phyloP scores from a whole-genome alignment of 2,888 invertebrate species.

The Drosophila helvetica region DNA sequence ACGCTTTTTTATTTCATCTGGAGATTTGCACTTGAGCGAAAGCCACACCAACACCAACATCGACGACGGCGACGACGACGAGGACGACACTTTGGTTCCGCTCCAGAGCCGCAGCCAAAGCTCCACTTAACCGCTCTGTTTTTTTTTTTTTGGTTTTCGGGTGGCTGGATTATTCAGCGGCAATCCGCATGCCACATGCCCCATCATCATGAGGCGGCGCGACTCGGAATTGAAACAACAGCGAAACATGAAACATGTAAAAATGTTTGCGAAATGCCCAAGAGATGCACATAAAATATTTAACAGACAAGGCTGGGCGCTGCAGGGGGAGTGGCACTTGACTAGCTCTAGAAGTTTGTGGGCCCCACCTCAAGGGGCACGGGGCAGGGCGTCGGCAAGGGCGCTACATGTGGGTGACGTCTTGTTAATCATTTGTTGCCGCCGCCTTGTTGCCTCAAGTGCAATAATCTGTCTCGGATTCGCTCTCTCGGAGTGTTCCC shows the following conservation, averaged over 20 bases:
- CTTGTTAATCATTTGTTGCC: slow-evolving; percentile 75
- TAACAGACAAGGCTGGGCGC: slow-evolving; percentile 64
- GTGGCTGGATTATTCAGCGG: slow-evolving; percentile 72
- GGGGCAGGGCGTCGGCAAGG: no score
- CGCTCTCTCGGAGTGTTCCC: slow-evolving; percentile 3
- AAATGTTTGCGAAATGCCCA: slow-evolving; percentile 79
- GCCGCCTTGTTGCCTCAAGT: slow-evolving; percentile 14
- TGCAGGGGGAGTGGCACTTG: slow-evolving; percentile 6
- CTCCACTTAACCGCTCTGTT: slow-evolving; percentile 35
- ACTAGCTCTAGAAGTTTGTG: slow-evolving; percentile 20
- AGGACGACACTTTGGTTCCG: slow-evolving; percentile 74
- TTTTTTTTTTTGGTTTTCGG: slow-evolving; percentile 1
- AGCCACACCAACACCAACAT: slow-evolving; percentile 33
- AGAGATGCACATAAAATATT: slow-evolving; percentile 83
- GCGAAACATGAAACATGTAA: slow-evolving; percentile 56
- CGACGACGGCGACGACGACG: slow-evolving; percentile 39
- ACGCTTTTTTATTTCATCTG: slow-evolving; percentile 73
- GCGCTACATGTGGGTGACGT: slow-evolving; percentile 50
- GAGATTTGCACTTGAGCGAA: slow-evolving; percentile 76
- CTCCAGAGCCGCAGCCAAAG: slow-evolving; percentile 58
- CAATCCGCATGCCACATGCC: slow-evolving; percentile 58
- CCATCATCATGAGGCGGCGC: slow-evolving; percentile 63
- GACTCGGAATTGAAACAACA: slow-evolving; percentile 51
- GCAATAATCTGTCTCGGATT: slow-evolving; percentile 61
- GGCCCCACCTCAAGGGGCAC: slow-evolving; percentile 6